These are phyloP conservation scores for Phycodurus eques DNA, from an alignment of 2,113 vertebrate species.

Conservation along the genomic window DNA sequence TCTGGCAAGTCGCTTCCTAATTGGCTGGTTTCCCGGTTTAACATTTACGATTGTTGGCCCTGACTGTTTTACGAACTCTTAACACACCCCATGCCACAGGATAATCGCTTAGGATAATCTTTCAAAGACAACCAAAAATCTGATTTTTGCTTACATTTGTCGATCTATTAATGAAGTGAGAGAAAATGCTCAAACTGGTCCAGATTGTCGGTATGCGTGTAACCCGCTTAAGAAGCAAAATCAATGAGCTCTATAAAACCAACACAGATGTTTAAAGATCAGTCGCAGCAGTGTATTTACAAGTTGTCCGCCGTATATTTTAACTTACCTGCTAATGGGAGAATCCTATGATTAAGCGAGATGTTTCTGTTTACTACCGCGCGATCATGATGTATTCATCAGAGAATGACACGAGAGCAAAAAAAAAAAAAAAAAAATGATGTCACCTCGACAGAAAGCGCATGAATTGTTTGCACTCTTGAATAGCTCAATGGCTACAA, in stretches of 20 bases:
- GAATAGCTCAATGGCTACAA: constrained; percentile 20
- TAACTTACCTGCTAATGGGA: constrained; percentile 11
- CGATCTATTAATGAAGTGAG: not conserved
- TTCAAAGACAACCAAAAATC: not conserved
- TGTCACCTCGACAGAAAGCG: constrained; percentile 20
- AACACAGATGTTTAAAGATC: constrained; percentile 31
- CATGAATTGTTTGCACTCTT: constrained; percentile 33
- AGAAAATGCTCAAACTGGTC: not conserved
- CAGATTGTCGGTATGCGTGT: not conserved
- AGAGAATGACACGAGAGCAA: constrained; percentile 17
- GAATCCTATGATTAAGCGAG: constrained; percentile 19
- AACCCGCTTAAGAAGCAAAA: not conserved
- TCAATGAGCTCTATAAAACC: constrained; percentile 17
- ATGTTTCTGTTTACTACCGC: constrained; percentile 28
- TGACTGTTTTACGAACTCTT: not conserved
- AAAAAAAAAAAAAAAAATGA: not conserved
- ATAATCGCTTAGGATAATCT: not conserved
- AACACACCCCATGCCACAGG: not conserved
- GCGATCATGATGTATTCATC: constrained; percentile 21
- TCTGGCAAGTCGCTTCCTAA: too few species aligned
- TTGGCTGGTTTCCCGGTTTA: too few species aligned
- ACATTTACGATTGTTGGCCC: not conserved
- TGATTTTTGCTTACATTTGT: not conserved
- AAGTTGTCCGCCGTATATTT: constrained; percentile 9
- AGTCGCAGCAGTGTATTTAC: constrained; percentile 26